A percentile compares a stretch with the other conserved stretches of the same genome.
Evolutionary conservation across 1,140 invertebrate species (phyloP).

Genomic region (Chelonus insularis): DNA sequence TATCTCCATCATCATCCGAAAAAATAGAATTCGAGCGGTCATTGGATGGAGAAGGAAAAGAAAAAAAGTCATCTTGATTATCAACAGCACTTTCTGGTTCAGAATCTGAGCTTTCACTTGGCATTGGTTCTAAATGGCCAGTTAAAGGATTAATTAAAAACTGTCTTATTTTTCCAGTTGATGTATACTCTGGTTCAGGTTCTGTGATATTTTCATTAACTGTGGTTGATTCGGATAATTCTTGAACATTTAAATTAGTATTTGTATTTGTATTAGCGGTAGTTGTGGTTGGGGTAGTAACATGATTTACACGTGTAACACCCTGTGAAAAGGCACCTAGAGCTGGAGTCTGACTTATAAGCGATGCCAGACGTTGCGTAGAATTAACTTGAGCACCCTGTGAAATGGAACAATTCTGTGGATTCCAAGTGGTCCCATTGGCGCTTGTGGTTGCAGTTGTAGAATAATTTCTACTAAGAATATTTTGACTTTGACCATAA

Average conservation of each 20-base stretch:
- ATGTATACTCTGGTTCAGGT: slow-evolving; percentile 55
- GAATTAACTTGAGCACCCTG: too few relatives aligned
- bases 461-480: slow-evolving; percentile 54
- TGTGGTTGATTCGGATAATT: slow-evolving; percentile 32
- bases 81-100: slow-evolving; percentile 59
- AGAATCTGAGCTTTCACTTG: slow-evolving; percentile 65
- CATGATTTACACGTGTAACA: neutral
- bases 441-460: slow-evolving; percentile 12
- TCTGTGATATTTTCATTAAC: slow-evolving; percentile 36
- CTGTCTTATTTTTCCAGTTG: slow-evolving; percentile 66
- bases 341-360: slow-evolving; percentile 36
- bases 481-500: slow-evolving; percentile 59
- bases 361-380: slow-evolving; percentile 26
- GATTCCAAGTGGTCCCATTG: slow-evolving; percentile 21
- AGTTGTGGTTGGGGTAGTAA: neutral
- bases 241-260: slow-evolving; percentile 7
- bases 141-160: slow-evolving; percentile 87
- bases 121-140: slow-evolving; percentile 81
- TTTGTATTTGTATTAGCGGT: slow-evolving; percentile 4
- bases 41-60: slow-evolving; percentile 61
- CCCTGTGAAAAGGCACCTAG: slow-evolving; percentile 45
- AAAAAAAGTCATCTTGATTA: slow-evolving; percentile 63
- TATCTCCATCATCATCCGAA: slow-evolving; percentile 64
- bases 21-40: slow-evolving; percentile 66
- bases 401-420: neutral